phyloP scores from a whole-genome alignment of 2,113 vertebrate species.

The Orcinus orca region DNA sequence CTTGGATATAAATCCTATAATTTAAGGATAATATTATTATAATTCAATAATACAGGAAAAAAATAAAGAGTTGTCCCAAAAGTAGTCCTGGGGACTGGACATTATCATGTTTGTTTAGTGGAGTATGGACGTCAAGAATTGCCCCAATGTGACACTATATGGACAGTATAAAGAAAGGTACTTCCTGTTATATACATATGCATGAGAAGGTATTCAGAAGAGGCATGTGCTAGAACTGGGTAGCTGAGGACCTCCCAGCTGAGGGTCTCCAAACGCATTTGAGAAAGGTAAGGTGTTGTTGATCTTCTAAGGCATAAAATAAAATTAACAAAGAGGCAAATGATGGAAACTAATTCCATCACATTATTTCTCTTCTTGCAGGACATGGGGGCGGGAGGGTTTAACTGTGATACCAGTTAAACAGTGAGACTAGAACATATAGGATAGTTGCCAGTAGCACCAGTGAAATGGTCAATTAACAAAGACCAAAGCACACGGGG shows the following conservation, averaged over 20 bases:
- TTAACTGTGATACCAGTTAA: neutral
- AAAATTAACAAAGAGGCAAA: neutral
- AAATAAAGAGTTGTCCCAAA: too few relatives aligned
- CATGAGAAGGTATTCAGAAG: neutral
- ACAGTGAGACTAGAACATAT: neutral
- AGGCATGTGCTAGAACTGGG: neutral
- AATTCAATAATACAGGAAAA: neutral
- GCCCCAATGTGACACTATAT: too few relatives aligned
- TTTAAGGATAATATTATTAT: neutral
- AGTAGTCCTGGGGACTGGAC: neutral
- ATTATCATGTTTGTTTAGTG: neutral
- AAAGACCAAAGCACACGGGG: neutral
- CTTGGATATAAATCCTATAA: neutral
- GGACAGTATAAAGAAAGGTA: neutral
- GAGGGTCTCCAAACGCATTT: neutral
- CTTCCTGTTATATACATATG: too few relatives aligned
- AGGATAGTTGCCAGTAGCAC: neutral
- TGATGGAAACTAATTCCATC: neutral
- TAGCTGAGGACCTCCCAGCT: too few relatives aligned
- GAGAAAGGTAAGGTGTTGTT: neutral
- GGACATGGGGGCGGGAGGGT: neutral
- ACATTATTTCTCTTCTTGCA: neutral
- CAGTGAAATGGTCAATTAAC: neutral
- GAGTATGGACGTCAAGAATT: neutral
- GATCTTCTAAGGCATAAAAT: neutral